Conservation (phyloP, 2,113 vertebrate species). For the Sinocyclocheilus grahami region DNA sequence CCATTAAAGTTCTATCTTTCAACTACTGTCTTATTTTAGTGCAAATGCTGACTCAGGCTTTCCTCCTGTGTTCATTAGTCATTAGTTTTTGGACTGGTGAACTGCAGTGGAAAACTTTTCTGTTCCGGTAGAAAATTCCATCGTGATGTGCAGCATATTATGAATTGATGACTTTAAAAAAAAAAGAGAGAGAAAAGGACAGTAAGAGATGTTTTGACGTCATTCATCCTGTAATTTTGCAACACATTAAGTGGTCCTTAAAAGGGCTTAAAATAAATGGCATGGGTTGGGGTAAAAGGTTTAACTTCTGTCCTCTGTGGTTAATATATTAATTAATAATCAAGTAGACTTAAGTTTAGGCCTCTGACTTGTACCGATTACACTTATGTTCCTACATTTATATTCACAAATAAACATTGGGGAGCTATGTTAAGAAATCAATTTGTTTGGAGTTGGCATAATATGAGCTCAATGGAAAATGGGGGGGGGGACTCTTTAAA, state of each 20-base stretch:
- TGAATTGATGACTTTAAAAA: conserved; percentile 43
- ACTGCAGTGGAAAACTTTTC: conserved; percentile 17
- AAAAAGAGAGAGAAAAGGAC: not conserved
- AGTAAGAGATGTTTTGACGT: conserved; percentile 29
- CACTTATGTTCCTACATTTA: too few species aligned
- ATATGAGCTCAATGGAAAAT: too few species aligned
- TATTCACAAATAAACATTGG: too few species aligned
- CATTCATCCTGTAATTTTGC: not conserved
- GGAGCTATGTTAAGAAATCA: too few species aligned
- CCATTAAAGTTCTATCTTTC: too few species aligned
- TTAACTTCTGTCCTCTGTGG: too few species aligned
- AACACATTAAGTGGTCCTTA: not conserved
- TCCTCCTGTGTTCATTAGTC: conserved; percentile 28
- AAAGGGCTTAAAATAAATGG: not conserved
- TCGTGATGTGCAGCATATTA: conserved; percentile 26
- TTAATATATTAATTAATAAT: too few species aligned
- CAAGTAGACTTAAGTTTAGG: too few species aligned
- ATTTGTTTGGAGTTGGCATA: too few species aligned
- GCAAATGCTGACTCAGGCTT: conserved; percentile 44
- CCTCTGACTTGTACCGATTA: too few species aligned
- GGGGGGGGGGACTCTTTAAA: too few species aligned
- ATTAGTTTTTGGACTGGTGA: conserved; percentile 36
- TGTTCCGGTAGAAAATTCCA: not conserved
- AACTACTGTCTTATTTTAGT: conserved; percentile 11
- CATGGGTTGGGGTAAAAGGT: too few species aligned